These are phyloP conservation scores for Athrips mouffetella DNA, from an alignment of 2,888 invertebrate genomes.

Conservation along the genomic window DNA sequence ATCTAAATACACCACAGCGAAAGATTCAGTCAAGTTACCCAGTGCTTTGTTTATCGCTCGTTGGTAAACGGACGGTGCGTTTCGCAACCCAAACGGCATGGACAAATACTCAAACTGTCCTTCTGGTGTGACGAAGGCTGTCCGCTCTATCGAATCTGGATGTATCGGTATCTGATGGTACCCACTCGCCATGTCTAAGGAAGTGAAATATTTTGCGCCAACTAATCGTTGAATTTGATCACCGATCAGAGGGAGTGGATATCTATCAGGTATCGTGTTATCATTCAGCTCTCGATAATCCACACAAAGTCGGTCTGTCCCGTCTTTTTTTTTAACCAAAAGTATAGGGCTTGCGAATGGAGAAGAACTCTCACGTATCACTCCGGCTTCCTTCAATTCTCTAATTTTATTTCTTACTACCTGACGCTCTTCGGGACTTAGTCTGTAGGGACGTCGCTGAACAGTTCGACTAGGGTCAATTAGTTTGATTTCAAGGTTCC, in stretches of 20 bases:
- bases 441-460: conserved; percentile 19
- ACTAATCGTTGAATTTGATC: conserved; percentile 17
- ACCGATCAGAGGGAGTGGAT: conserved; percentile 20
- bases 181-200: conserved; percentile 19
- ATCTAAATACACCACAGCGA: conserved; percentile 24
- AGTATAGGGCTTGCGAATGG: conserved; percentile 22
- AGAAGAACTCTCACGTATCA: conserved; percentile 20
- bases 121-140: conserved; percentile 16
- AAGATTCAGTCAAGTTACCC: conserved; percentile 14
- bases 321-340: conserved; percentile 20
- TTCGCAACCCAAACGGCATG: conserved; percentile 24
- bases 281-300: conserved; percentile 23
- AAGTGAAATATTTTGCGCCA: conserved; percentile 17
- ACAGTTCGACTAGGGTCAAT: conserved; percentile 10
- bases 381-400: neutral
- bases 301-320: conserved; percentile 18
- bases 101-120: neutral
- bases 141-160: conserved; percentile 19
- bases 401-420: conserved; percentile 7
- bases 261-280: conserved; percentile 20
- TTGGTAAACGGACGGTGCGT: conserved; percentile 22
- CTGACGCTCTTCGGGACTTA: conserved; percentile 13
- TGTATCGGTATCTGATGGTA: conserved; percentile 19
- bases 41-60: conserved; percentile 25
- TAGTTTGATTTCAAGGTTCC: conserved; percentile 18